These are phyloP conservation scores for Mystacornis crossleyi DNA, from an alignment of 2,113 vertebrate species.

Conservation along the genomic window DNA sequence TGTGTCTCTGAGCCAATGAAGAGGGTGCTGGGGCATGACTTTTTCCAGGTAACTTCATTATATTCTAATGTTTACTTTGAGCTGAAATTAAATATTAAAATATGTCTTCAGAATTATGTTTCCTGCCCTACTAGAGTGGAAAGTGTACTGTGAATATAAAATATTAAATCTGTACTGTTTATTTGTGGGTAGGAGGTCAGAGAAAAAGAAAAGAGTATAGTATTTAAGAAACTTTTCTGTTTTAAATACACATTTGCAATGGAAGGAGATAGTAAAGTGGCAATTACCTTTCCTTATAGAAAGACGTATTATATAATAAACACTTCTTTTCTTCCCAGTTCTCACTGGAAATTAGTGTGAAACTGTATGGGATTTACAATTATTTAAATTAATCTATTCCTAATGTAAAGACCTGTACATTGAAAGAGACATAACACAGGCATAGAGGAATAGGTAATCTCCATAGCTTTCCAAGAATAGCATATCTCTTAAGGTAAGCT, in stretches of 20 bases:
- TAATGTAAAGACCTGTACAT: neutral
- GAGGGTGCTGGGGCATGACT: neutral
- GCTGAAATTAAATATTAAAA: conserved; percentile 32
- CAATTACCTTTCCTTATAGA: neutral
- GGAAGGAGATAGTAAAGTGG: neutral
- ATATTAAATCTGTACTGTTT: neutral
- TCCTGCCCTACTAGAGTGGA: neutral
- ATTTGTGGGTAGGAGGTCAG: neutral
- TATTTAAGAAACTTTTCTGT: neutral
- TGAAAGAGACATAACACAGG: neutral
- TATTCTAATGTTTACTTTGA: conserved; percentile 1
- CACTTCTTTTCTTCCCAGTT: neutral
- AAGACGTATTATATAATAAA: neutral
- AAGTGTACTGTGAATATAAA: neutral
- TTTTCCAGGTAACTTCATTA: neutral
- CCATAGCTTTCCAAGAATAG: neutral
- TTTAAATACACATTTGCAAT: neutral
- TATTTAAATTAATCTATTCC: neutral
- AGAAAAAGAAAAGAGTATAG: neutral
- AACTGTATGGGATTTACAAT: neutral
- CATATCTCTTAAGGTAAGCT: neutral
- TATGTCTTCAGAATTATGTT: neutral
- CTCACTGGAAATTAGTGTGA: neutral
- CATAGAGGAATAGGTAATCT: neutral
- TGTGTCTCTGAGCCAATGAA: neutral